Evolutionary conservation across 2,797 vertebrate species (phyloP), one percentile per base, ranked within the genome.

Genomic region (Vipera ursinii): DNA sequence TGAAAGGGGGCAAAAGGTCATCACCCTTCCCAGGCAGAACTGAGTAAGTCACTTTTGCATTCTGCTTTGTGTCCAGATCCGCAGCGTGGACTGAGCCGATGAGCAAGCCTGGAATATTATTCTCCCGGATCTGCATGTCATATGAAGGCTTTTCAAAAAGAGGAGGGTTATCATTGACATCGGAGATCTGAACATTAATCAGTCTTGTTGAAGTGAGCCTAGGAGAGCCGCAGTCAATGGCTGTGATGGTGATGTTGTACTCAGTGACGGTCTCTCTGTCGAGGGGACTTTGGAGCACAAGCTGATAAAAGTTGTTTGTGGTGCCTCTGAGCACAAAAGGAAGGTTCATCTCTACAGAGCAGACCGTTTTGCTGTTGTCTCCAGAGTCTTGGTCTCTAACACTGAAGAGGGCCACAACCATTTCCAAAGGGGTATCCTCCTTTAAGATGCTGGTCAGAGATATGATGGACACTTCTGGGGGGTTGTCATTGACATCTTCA

Each of bases 301-400:
- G 86, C 12, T 97, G 96, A 20, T 97, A 98, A 10, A 53, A 97
- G 86, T 97, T 98, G 4, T 96, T 96, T 6, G 95, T 93, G 0
- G 97, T 95, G 0, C 93, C 91, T 48, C 89, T 96, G 1, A 98
- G 90, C 6, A 93, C 26, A 93, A 98, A 98, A 0, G 96, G 96
- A 0, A 97, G 61, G 12, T 96, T 51, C 8, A 96, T 93, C 6
- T 95, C 88, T 24, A 97, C 94, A 0, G 82, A 90, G 69, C 97
- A 95, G 28, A 94, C 4, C 0, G 95, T 93, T 63, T 94, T 92
- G 1, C 97, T 97, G 44, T 98, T 98, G 22, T 97, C 96, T 9
- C 97, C 97, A 0, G 97, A 97, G 82, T 98, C 98, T 86, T 90
- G 92, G 56, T 98, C 98, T 90, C 12, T 57, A 2, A 89, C 26